Percentiles rank a stretch among this genome's conserved stretches.
Conservation (phyloP, 2,113 vertebrate genomes). For the Peromyscus californicus region DNA sequence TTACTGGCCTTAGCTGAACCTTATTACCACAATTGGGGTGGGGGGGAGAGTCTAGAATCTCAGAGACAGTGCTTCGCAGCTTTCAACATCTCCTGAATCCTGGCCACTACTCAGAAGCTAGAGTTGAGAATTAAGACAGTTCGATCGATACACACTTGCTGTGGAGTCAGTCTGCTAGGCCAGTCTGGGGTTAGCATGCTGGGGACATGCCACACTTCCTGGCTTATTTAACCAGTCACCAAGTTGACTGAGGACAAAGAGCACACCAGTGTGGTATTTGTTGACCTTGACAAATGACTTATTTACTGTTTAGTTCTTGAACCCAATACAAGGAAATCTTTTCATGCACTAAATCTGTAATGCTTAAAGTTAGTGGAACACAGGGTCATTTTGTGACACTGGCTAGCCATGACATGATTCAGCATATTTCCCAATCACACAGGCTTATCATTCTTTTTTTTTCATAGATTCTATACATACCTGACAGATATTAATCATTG, state of each 20-base stretch:
- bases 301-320: slow-evolving; percentile 3
- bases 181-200: neutral
- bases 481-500: neutral
- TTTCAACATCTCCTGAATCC: neutral
- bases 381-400: neutral
- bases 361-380: neutral
- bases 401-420: neutral
- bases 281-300: neutral
- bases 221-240: neutral
- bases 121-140: neutral
- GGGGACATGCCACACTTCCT: neutral
- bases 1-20: neutral
- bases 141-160: neutral
- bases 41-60: neutral
- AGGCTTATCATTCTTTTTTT: neutral
- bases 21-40: neutral
- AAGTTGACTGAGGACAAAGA: neutral
- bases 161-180: neutral
- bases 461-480: neutral
- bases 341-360: neutral
- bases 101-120: neutral
- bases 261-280: neutral
- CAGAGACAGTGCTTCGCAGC: neutral
- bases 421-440: neutral
- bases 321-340: neutral